Evolutionary conservation across 2,113 vertebrate species (phyloP).

Genomic region (Physeter macrocephalus): DNA sequence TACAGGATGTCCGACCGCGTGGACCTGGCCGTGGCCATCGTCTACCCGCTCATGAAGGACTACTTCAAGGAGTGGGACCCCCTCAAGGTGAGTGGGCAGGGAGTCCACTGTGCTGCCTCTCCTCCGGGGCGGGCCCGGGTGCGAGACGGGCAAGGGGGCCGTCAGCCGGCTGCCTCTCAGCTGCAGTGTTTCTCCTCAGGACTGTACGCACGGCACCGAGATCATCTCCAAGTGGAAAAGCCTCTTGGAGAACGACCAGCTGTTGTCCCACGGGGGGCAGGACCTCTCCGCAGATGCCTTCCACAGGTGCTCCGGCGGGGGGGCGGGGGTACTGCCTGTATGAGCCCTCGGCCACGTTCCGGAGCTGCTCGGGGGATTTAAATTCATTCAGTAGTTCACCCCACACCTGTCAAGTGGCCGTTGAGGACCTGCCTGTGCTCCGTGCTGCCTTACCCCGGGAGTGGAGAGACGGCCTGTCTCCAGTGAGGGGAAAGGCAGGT

Average conservation of each 20-base stretch:
- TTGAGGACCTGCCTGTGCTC: rapidly evolving
- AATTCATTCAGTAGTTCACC: rapidly evolving
- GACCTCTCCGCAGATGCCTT: slow-evolving; percentile 94
- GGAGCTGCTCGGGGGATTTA: not conserved
- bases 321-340: rapidly evolving
- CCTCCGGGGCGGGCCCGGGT: rapidly evolving
- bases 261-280: slow-evolving; percentile 87
- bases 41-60: slow-evolving; percentile 93
- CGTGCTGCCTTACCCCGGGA: not conserved
- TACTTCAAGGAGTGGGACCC: slow-evolving; percentile 94
- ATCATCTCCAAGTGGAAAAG: slow-evolving; percentile 93
- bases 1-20: slow-evolving; percentile 92
- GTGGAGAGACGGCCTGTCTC: rapidly evolving
- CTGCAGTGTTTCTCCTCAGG: slow-evolving; percentile 74
- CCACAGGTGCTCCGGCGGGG: slow-evolving; percentile 83
- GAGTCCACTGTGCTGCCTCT: rapidly evolving
- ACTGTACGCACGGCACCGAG: slow-evolving; percentile 88
- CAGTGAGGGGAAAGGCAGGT: no score
- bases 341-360: rapidly evolving
- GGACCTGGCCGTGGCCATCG: slow-evolving; percentile 92
- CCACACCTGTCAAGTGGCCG: rapidly evolving
- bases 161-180: rapidly evolving
- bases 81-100: slow-evolving; percentile 82
- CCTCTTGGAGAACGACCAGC: slow-evolving; percentile 91
- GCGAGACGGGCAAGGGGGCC: rapidly evolving